Evolutionary conservation across 2,797 vertebrate genomes (phyloP).

Genomic region (Pseudochromis fuscus): DNA sequence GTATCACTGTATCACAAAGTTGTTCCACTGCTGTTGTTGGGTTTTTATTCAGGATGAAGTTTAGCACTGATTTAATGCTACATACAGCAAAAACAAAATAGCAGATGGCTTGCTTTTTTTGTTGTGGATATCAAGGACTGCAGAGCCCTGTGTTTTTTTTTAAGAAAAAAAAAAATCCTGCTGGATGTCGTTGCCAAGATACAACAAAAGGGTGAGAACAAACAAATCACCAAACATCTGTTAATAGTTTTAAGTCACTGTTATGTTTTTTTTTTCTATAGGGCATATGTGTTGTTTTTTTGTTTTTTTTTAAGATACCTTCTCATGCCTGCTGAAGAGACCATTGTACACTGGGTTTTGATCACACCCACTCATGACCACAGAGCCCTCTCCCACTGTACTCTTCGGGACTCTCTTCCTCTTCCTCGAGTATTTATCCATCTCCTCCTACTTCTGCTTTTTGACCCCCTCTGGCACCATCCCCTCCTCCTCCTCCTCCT

Average conservation of each 20-base stretch:
- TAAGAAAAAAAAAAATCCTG: slow-evolving; percentile 9
- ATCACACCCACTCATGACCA: slow-evolving; percentile 35
- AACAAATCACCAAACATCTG: slow-evolving; percentile 35
- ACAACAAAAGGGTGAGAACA: not conserved
- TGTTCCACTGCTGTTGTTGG: slow-evolving; percentile 19
- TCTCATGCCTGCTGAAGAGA: slow-evolving; percentile 1
- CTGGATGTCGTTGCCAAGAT: slow-evolving; percentile 24
- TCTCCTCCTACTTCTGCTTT: slow-evolving; percentile 44
- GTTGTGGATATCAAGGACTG: slow-evolving; percentile 16
- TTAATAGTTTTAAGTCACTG: slow-evolving; percentile 7
- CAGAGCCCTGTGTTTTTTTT: slow-evolving; percentile 14
- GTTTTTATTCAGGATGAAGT: slow-evolving; percentile 10
- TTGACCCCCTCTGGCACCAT: slow-evolving; percentile 31
- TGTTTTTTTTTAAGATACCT: not conserved
- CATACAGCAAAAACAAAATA: slow-evolving; percentile 27
- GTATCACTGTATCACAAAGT: not conserved
- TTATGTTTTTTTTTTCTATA: not conserved
- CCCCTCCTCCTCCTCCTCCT: not conserved
- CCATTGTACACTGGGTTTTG: slow-evolving; percentile 15
- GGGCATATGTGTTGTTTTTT: not conserved
- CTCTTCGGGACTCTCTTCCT: slow-evolving; percentile 15
- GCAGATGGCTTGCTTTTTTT: slow-evolving; percentile 35
- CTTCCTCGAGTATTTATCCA: slow-evolving; percentile 34
- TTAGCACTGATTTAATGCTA: slow-evolving; percentile 17
- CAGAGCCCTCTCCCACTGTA: slow-evolving; percentile 9